Evolutionary conservation across 2,888 invertebrate genomes (phyloP), one percentile per base, ranked within the genome.

Genomic region (Eupelmus urozonus): DNA sequence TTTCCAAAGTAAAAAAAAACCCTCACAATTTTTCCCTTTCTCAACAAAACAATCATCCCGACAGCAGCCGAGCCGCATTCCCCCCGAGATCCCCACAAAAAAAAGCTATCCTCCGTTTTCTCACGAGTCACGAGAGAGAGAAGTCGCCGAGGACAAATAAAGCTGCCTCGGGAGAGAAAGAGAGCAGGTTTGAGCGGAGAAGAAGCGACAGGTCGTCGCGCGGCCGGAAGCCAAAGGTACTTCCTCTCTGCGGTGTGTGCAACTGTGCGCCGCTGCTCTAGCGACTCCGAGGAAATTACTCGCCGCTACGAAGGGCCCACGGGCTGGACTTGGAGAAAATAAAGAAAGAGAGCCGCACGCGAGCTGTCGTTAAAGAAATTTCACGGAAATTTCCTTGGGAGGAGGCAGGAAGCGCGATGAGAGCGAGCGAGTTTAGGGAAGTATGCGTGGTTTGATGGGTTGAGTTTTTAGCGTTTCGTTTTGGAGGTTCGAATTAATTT

Each of bases 321-420:
- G n/a, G 3, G 7, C 18, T n/a, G 34, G 18, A 60, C 13, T 45
- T 13, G 45, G 4, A 45, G 3, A 9, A 7, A 16, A 45, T 2
- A 45, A 45, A 13, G 16, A 45, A 45, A 16, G 16, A 45, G 13
- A 45, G 29, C 7, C 20, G 40, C 60, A 7, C 66, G 29, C 20
- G 20, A 65, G 25, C 27, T 18, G 45, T 65, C 65, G 49, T 65
- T 49, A 65, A 65, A 65, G 49, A 65, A 65, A 49, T 65, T 65
- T 65, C 29, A 18, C 65, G 49, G 49, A 49, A 65, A 40, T 60
- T 60, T 40, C 20, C 40, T n/a, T 40, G 34, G 34, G 34, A 34
- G 9, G 9, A 34, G 34, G 9, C 9, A 34, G 34, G 34, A 34
- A 34, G 34, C 34, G 34, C 5, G 34, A 34, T 5, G 34, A 34